Conservation (phyloP, 2,113 vertebrate genomes). For the Chascanopsetta lugubris region DNA sequence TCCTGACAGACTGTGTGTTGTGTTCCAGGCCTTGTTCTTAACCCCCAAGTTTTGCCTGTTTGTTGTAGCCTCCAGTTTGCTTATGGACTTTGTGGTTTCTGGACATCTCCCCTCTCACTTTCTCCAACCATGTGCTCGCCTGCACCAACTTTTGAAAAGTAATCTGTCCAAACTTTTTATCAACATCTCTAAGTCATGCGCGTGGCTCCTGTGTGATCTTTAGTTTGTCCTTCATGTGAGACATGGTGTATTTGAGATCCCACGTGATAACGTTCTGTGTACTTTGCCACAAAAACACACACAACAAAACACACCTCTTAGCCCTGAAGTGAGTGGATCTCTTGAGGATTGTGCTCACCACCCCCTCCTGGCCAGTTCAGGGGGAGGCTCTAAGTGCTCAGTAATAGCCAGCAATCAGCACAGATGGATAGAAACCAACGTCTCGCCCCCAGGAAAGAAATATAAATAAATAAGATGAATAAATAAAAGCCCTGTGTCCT, state of each 20-base stretch:
- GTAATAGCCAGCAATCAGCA: slow-evolving; percentile 81
- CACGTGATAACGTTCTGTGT: slow-evolving; percentile 19
- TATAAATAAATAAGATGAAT: slow-evolving; percentile 85
- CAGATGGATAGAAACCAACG: slow-evolving; percentile 73
- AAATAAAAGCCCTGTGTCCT: slow-evolving; percentile 81
- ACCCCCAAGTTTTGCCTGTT: not conserved
- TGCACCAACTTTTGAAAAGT: not conserved
- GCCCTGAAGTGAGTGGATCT: slow-evolving; percentile 60
- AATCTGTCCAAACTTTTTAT: not conserved
- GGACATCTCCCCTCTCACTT: too few species aligned
- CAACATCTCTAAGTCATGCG: not conserved
- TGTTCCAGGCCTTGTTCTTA: not conserved
- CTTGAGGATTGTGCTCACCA: slow-evolving; percentile 58
- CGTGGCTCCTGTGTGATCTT: too few species aligned
- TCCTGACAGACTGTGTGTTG: too few species aligned
- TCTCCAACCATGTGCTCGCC: too few species aligned
- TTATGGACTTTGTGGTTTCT: too few species aligned
- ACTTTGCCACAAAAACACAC: slow-evolving; percentile 20
- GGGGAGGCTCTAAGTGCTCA: slow-evolving; percentile 78
- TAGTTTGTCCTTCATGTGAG: slow-evolving; percentile 4
- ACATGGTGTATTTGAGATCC: slow-evolving; percentile 15
- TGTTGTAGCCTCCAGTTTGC: not conserved
- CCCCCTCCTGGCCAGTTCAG: slow-evolving; percentile 67
- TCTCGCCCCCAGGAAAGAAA: slow-evolving; percentile 77
- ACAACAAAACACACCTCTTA: slow-evolving; percentile 59